Base-by-base conservation (phyloP, 1,140 invertebrate species). In the Cotesia chilonis region DNA sequence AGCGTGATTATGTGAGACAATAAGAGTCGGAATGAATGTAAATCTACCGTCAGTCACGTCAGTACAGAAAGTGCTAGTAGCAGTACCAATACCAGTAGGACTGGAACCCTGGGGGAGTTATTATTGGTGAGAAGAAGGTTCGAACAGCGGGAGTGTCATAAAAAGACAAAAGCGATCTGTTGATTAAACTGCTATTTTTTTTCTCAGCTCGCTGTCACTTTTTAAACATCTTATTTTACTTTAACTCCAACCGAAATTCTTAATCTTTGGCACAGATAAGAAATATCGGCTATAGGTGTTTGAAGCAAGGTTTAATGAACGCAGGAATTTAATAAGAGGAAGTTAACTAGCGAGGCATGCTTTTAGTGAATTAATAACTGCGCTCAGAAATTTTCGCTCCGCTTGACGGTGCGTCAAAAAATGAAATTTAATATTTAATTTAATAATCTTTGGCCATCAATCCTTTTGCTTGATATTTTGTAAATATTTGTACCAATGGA, bases 301-400 rank as follows among this genome's bases (percentile, higher is more conserved):
- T 55, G n/a, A 7, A 9, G 4, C n/a, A 55, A 1, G 12, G 14
- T 55, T 60, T 20, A 60, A 60, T 60, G 3, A 60, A 35, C 12
- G 20, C 17, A 28, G 12, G 7, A 66, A 66, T 52, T 52, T 66
- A 52, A 52, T 66, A 35, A 52, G 51, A 66, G 64, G 64, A 66
- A 66, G 64, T 66, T 14, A 12, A 10, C 6, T 20, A 6, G 6
- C 61, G 51, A 66, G 64, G 64, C 51, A 68, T 68, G 65, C 51
- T 38, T 36, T 51, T 51, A 4, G 38, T n/a, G 12, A 68, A 35
- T 54, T 68, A 54, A 68, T 68, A 68, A 52, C 17, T 12, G 17
- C 47, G 37, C 5, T 64, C 51, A 61, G 61, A 28, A 64, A 59
- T 71, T 69, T 36, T 37, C 36, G 60, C 37, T 63, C 61, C 47